Evolutionary conservation across 2,797 vertebrate genomes (phyloP).

Genomic region (Paramormyrops hopkinsi): DNA sequence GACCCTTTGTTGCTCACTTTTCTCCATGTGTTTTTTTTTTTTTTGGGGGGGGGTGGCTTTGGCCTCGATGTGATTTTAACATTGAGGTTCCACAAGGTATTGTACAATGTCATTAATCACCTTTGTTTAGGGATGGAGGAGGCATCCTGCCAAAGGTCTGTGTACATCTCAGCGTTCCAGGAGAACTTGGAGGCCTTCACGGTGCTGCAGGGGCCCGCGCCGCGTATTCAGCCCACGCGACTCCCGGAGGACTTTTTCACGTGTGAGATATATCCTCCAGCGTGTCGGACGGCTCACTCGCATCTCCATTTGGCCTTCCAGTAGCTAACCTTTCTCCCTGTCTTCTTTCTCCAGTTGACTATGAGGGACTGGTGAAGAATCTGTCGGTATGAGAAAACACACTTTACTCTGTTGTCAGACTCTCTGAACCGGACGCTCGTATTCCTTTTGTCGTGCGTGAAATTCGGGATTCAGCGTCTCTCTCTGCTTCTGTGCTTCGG

Average conservation of each 20-base stretch:
- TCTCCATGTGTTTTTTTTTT: not conserved
- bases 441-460: not conserved
- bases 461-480: not conserved
- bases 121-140: slow-evolving; percentile 80
- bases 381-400: slow-evolving; percentile 77
- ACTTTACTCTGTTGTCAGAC: slow-evolving; percentile 22
- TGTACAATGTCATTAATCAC: no score
- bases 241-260: slow-evolving; percentile 72
- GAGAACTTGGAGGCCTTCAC: slow-evolving; percentile 58
- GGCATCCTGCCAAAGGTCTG: slow-evolving; percentile 66
- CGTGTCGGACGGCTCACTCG: not conserved
- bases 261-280: slow-evolving; percentile 65
- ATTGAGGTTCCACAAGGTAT: not conserved
- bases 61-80: not conserved
- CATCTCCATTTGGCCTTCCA: not conserved
- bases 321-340: slow-evolving; percentile 26
- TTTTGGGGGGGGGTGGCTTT: not conserved
- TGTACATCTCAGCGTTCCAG: slow-evolving; percentile 70
- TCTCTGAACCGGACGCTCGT: not conserved
- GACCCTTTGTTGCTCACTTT: not conserved
- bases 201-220: slow-evolving; percentile 77
- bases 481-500: not conserved
- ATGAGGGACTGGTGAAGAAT: slow-evolving; percentile 78
- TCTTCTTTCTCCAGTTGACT: slow-evolving; percentile 77
- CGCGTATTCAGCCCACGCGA: slow-evolving; percentile 66